phyloP scores from a whole-genome alignment of 2,888 invertebrate genomes.

The Conus canariensis region DNA sequence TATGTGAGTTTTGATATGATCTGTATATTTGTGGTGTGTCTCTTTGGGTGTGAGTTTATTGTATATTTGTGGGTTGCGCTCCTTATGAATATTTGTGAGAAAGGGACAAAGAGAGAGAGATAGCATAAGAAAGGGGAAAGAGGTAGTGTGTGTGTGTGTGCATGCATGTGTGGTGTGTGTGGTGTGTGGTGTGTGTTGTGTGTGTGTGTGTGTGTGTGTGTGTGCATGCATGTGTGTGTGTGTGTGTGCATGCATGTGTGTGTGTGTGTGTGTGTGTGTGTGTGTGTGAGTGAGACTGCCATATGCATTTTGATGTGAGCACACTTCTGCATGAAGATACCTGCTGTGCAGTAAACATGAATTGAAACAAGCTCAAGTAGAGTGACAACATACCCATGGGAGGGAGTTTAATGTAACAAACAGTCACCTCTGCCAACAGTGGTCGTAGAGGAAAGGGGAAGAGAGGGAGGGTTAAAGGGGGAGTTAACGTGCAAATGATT shows the following conservation, averaged over 20 bases:
- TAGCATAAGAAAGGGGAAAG: not conserved
- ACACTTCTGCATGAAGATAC: too few species aligned
- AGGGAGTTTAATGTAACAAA: too few species aligned
- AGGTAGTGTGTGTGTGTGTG: not conserved
- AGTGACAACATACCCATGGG: too few species aligned
- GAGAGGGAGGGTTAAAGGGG: too few species aligned
- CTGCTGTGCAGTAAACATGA: too few species aligned
- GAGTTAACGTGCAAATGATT: too few species aligned
- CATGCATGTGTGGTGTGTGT: not conserved
- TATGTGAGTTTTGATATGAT: too few species aligned
- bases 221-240: not conserved
- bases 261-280: not conserved
- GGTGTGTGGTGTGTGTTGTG: not conserved
- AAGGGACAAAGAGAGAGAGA: not conserved
- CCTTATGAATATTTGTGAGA: too few species aligned
- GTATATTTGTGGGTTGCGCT: not conserved
- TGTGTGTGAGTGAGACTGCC: not conserved
- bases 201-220: not conserved
- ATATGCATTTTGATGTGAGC: too few species aligned
- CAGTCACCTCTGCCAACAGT: too few species aligned
- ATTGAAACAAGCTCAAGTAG: too few species aligned
- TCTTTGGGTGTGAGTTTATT: not conserved
- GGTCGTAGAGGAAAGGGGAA: too few species aligned
- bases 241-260: not conserved
- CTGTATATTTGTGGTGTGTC: not conserved